Percentiles rank a stretch among this genome's conserved stretches.
phyloP scores from a whole-genome alignment of 2,888 invertebrate species.

The Hemicrepidius hirtus region DNA sequence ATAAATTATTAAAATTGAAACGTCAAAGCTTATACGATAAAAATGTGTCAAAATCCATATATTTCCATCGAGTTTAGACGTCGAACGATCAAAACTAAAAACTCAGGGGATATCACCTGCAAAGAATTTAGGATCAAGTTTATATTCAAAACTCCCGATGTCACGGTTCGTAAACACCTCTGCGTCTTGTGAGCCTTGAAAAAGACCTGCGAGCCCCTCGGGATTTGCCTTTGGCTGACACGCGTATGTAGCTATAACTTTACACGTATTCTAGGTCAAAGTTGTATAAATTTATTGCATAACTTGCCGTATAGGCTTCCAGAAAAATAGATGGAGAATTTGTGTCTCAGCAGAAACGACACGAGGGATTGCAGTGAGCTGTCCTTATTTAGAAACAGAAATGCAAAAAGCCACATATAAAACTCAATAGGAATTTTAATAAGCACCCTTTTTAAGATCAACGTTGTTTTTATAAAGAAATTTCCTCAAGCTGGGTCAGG shows the following conservation, averaged over 20 bases:
- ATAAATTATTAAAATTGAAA: conserved; percentile 6
- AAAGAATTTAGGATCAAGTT: conserved; percentile 55
- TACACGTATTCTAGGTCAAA: conserved; percentile 42
- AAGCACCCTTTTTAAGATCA: background rate
- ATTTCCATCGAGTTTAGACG: conserved; percentile 21
- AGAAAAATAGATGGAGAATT: conserved; percentile 27
- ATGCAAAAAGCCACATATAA: conserved; percentile 2
- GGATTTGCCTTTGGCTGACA: conserved; percentile 50
- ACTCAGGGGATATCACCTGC: conserved; percentile 49
- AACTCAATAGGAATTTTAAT: conserved; percentile 1
- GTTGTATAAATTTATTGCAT: conserved; percentile 46
- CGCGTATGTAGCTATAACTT: conserved; percentile 40
- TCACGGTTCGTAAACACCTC: conserved; percentile 57
- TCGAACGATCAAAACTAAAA: conserved; percentile 42
- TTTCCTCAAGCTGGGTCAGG: background rate
- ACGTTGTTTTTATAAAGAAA: background rate
- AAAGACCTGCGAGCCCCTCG: conserved; percentile 54
- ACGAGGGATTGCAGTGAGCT: conserved; percentile 16
- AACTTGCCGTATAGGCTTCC: conserved; percentile 34
- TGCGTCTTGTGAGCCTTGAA: conserved; percentile 50
- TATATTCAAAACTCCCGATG: conserved; percentile 57
- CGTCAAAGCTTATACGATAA: conserved; percentile 2
- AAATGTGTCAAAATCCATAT: conserved; percentile 7
- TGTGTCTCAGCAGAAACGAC: conserved; percentile 16
- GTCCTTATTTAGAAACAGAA: conserved; percentile 1